Base-by-base conservation (phyloP, 2,888 invertebrate species). In the Heliothis peltigera region DNA sequence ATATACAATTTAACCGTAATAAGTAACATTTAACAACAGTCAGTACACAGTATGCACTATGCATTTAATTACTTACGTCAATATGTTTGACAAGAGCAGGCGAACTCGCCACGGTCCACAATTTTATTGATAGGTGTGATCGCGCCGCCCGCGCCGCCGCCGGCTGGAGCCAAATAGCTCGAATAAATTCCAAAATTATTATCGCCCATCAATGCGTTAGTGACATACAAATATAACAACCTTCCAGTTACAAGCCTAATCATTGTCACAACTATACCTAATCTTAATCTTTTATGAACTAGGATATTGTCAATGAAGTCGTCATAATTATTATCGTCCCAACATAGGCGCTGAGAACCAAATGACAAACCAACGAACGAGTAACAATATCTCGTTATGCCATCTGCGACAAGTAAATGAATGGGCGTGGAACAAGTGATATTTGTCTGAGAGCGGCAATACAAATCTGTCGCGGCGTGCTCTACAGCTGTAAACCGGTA, bases 401-500 rank as follows among this genome's bases (percentile, higher is more conserved):
- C n/a, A 53, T 56, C 28, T 25, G 32, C 22, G 42, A 22, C 28
- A 68, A 58, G 52, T 48, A 43, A 60, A 56, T 19, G 49, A 68
- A 71, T 63, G 53, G 48, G 43, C 47, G 51, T 65, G 49, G 59
- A 59, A 72, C 72, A 72, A 68, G 22, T 59, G 52, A 58, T 63
- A 48, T 72, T 72, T 64, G 49, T 73, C 57, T 61, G 49, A 61
- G 60, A 61, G 51, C 49, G 17, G 51, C 57, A 73, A 65, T 61
- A 69, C 61, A 73, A 43, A 70, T 48, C 63, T 73, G 64, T 73
- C 75, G 81, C 77, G 64, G 67, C 73, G 59, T 44, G 70, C 32
- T 57, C 64, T 70, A 49, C 64, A 32, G 64, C 58, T 58, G 80
- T 86, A 81, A 83, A 85, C 77, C 81, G 71, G 82, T 84, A 74